phyloP scores from a whole-genome alignment of 2,888 invertebrate genomes.

The Dryobota labecula region DNA sequence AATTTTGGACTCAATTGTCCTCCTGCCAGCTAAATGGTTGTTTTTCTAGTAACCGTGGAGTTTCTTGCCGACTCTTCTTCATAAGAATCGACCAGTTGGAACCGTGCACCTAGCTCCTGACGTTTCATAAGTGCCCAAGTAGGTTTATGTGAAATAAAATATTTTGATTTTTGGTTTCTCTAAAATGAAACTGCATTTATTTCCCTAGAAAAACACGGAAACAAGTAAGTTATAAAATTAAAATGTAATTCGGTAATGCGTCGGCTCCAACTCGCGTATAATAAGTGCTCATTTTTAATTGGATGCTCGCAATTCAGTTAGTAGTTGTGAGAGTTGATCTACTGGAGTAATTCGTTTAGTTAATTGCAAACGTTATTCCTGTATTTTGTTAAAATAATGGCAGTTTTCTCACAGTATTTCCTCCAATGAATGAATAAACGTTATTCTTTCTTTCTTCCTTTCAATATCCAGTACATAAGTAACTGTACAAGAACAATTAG shows the following conservation, averaged over 20 bases:
- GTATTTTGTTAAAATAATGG: slow-evolving; percentile 13
- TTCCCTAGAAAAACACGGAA: slow-evolving; percentile 2
- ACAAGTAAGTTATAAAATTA: slow-evolving; percentile 43
- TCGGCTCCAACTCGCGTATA: slow-evolving; percentile 13
- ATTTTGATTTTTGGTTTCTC: no score
- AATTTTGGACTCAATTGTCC: no score
- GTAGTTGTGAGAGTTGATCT: slow-evolving; percentile 51
- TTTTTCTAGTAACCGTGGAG: no score
- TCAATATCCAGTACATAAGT: no score
- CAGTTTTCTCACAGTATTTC: not conserved
- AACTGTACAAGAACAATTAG: not conserved
- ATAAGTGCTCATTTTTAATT: slow-evolving; percentile 59
- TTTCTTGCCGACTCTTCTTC: no score
- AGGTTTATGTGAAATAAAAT: no score
- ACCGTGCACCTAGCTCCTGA: no score
- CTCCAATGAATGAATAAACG: no score
- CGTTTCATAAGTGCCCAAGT: no score
- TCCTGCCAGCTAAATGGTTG: no score
- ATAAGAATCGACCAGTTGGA: no score
- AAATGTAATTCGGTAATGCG: slow-evolving; percentile 60
- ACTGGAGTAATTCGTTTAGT: slow-evolving; percentile 48
- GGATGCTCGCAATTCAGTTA: slow-evolving; percentile 49
- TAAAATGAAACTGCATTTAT: not conserved
- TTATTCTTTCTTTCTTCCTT: no score
- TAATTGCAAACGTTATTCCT: slow-evolving; percentile 40